A percentile compares a stretch with the other conserved stretches of the same genome.
Conservation (phyloP, 64 coral and sea anemone genomes). For the Actinia equina region DNA sequence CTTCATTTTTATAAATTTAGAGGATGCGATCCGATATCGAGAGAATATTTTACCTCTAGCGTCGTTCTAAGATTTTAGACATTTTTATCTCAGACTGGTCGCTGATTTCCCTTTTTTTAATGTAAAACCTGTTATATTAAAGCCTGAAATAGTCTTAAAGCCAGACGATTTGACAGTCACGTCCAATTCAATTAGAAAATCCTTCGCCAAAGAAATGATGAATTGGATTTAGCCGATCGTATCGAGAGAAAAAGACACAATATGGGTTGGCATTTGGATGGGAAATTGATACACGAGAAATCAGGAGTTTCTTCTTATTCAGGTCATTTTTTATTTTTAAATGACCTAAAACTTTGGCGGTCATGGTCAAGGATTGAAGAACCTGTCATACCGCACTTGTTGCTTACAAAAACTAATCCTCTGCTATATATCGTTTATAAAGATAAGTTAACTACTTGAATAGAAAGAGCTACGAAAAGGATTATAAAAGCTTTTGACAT, state of each 20-base stretch:
- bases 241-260: not conserved
- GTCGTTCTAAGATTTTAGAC: not conserved
- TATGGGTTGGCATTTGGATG: not conserved
- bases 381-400: not conserved
- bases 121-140: not conserved
- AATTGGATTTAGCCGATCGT: not conserved
- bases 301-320: not conserved
- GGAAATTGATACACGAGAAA: not conserved
- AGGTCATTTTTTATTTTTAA: not conserved
- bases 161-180: too few relatives aligned
- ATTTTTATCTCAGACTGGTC: not conserved
- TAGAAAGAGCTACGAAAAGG: not conserved
- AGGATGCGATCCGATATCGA: not conserved
- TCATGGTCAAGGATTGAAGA: not conserved
- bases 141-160: too few relatives aligned
- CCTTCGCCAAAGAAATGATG: not conserved
- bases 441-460: not conserved
- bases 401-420: not conserved
- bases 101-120: not conserved
- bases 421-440: not conserved
- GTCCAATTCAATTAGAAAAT: too few relatives aligned
- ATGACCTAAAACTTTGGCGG: not conserved
- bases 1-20: not conserved
- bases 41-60: not conserved
- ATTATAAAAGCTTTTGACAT: not conserved